Conservation (phyloP, 2,113 vertebrate genomes). For the Podarcis cretensis region DNA sequence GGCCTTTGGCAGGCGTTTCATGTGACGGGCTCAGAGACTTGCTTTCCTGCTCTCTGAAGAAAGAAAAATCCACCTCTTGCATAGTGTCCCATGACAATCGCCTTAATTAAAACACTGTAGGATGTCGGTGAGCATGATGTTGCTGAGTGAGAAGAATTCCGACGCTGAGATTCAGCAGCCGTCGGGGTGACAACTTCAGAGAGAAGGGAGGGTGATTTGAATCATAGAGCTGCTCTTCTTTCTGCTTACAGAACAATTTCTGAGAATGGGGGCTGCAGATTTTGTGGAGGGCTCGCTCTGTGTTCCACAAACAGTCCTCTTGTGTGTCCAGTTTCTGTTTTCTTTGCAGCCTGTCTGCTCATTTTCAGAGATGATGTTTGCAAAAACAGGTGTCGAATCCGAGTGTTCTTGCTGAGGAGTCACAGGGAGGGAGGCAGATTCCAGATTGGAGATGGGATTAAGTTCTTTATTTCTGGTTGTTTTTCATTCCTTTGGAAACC, state of each 20-base stretch:
- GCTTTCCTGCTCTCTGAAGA: conserved; percentile 3
- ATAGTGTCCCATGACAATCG: conserved; percentile 24
- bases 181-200: not conserved
- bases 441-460: conserved; percentile 43
- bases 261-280: not conserved
- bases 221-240: not conserved
- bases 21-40: not conserved
- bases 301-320: not conserved
- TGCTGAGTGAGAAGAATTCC: conserved; percentile 26
- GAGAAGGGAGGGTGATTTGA: not conserved
- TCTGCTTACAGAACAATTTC: not conserved
- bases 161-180: not conserved
- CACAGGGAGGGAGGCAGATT: conserved; percentile 22
- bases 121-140: conserved; percentile 13
- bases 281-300: conserved; percentile 23
- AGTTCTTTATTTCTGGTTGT: not conserved
- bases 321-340: not conserved
- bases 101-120: conserved; percentile 35
- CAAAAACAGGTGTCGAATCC: conserved; percentile 53
- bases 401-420: conserved; percentile 6
- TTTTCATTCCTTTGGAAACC: not conserved
- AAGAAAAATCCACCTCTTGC: not conserved
- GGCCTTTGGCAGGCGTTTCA: conserved; percentile 29
- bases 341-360: conserved; percentile 37
- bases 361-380: conserved; percentile 34